These are phyloP conservation scores for Pseudomyrmex sp. DNA, from an alignment of 1,140 invertebrate species.

Conservation along the genomic window DNA sequence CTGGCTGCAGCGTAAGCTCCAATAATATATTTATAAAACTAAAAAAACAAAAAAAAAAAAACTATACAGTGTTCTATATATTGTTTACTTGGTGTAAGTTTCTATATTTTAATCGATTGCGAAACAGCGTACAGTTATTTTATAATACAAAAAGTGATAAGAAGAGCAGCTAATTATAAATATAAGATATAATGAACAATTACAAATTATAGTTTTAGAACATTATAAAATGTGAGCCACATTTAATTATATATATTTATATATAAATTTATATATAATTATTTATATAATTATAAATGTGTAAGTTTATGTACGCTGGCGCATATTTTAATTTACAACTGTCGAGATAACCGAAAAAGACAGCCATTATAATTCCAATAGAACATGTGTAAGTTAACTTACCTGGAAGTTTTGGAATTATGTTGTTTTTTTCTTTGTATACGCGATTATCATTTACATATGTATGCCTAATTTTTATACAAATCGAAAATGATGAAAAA, in stretches of 20 bases:
- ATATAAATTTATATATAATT: conserved; percentile 25
- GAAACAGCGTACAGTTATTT: not conserved
- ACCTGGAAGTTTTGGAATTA: no score
- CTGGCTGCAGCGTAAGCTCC: not conserved
- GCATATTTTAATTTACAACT: no score
- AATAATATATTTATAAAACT: not conserved
- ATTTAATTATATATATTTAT: conserved; percentile 6
- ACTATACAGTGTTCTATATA: not conserved
- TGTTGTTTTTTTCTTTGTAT: no score
- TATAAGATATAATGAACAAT: not conserved
- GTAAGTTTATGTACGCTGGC: not conserved
- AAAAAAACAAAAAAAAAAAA: not conserved
- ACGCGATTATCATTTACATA: no score
- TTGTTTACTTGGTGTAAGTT: not conserved
- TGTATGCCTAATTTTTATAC: no score
- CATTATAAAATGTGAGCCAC: conserved; percentile 1
- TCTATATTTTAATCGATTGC: not conserved
- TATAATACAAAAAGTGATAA: conserved; percentile 23
- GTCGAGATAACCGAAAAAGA: no score
- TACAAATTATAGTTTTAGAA: conserved; percentile 10
- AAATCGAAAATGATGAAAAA: no score
- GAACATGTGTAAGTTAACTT: no score
- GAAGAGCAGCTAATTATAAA: conserved; percentile 17
- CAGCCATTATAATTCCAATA: no score
- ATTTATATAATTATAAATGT: conserved; percentile 4